Evolutionary conservation across 2,113 vertebrate species (phyloP).

Genomic region (Callaeas wilsoni): DNA sequence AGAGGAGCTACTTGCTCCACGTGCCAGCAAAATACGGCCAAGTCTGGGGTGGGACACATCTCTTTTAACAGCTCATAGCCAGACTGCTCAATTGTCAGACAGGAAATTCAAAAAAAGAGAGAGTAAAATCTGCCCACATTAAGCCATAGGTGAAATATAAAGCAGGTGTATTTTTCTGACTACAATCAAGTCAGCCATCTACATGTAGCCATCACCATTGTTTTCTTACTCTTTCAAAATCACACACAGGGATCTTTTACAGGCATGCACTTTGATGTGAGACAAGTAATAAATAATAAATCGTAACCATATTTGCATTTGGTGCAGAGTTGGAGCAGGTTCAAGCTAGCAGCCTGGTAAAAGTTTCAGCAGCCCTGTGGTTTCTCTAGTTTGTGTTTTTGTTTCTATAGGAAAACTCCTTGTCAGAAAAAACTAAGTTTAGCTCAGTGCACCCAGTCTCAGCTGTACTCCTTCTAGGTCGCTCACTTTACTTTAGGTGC

Average conservation of each 20-base stretch:
- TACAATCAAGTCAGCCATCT: not conserved
- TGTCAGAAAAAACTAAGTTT: not conserved
- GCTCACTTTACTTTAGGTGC: not conserved
- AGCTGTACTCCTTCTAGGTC: not conserved
- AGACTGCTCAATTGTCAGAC: not conserved
- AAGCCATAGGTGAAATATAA: not conserved
- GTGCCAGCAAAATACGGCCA: not conserved
- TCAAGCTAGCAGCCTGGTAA: not conserved
- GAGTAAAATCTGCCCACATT: not conserved
- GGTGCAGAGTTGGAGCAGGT: not conserved
- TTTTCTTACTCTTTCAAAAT: not conserved
- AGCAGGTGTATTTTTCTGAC: not conserved
- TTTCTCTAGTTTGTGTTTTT: not conserved
- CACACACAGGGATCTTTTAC: not conserved
- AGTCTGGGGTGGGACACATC: not conserved
- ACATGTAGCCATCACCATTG: fast-evolving
- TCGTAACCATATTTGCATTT: not conserved
- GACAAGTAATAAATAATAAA: not conserved
- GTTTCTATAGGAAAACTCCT: not conserved
- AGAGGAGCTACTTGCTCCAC: not conserved
- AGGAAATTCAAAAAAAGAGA: not conserved
- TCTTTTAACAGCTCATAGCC: not conserved
- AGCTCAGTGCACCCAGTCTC: not conserved
- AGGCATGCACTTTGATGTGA: not conserved
- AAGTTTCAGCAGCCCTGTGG: not conserved